Conservation (phyloP, 1,140 invertebrate genomes). For the Dermatophagoides farinae region DNA sequence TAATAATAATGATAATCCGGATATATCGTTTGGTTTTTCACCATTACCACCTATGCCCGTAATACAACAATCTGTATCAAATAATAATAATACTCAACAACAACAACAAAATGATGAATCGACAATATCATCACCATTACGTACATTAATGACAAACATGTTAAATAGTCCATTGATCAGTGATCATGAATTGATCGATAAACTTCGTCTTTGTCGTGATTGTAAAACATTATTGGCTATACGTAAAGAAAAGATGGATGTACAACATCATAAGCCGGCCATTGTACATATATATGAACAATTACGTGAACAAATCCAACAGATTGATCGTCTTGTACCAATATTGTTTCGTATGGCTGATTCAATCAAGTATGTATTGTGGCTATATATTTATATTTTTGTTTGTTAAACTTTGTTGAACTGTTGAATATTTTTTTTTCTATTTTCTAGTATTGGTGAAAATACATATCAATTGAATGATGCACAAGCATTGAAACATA, state of each 20-base stretch:
- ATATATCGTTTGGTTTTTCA: neutral
- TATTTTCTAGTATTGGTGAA: slow-evolving; percentile 50
- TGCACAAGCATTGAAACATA: slow-evolving; percentile 53
- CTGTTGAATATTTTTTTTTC: slow-evolving; percentile 4
- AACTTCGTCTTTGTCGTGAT: slow-evolving; percentile 54
- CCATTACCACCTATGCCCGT: neutral
- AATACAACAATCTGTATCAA: too few species aligned
- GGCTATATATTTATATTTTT: neutral
- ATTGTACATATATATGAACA: slow-evolving; percentile 63
- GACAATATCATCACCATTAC: neutral
- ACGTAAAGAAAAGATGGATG: slow-evolving; percentile 54
- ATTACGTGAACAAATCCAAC: slow-evolving; percentile 46
- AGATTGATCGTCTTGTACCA: slow-evolving; percentile 49
- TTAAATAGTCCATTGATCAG: neutral
- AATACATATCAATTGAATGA: slow-evolving; percentile 58
- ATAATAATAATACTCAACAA: neutral
- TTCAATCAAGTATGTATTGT: slow-evolving; percentile 39
- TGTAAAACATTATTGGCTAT: slow-evolving; percentile 58
- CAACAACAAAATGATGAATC: neutral
- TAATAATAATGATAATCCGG: neutral
- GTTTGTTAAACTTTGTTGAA: slow-evolving; percentile 13
- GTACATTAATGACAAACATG: neutral
- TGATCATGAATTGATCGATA: neutral
- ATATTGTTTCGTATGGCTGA: slow-evolving; percentile 65
- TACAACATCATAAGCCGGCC: slow-evolving; percentile 49